A percentile compares a stretch with the other conserved stretches of the same genome.
Evolutionary conservation across 1,140 invertebrate genomes (phyloP).

Genomic region (Drosophila albomicans): DNA sequence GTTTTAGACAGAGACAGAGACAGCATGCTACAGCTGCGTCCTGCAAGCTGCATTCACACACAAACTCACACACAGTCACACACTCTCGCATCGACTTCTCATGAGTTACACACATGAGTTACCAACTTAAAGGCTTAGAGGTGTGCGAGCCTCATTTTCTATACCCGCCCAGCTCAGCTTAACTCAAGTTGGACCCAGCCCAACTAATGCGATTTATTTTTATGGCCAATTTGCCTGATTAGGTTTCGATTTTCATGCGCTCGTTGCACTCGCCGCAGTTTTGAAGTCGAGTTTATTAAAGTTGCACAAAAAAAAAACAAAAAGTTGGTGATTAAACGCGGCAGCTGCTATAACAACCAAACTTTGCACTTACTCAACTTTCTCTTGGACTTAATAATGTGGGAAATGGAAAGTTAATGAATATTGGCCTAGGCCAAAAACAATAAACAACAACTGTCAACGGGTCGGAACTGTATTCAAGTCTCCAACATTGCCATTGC

Average conservation of each 20-base stretch:
- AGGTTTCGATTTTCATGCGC: conserved; percentile 80
- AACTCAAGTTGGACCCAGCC: neutral
- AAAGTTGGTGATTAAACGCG: conserved; percentile 35
- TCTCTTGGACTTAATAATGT: conserved; percentile 48
- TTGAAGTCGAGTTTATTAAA: conserved; percentile 59
- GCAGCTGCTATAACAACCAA: conserved; percentile 8
- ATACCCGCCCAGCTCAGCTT: conserved; percentile 2
- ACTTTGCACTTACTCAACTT: conserved; percentile 45
- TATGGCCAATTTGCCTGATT: conserved; percentile 83
- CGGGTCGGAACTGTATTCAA: neutral
- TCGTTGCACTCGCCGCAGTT: conserved; percentile 58
- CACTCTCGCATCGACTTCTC: neutral
- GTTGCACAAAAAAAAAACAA: conserved; percentile 47
- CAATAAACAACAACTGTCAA: conserved; percentile 9
- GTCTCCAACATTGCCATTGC: neutral
- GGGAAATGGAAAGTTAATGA: conserved; percentile 59
- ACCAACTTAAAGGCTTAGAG: conserved; percentile 73
- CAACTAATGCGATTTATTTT: conserved; percentile 81
- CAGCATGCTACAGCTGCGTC: conserved; percentile 3
- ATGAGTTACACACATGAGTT: conserved; percentile 56
- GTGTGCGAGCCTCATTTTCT: conserved; percentile 50
- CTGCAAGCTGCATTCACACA: conserved; percentile 35
- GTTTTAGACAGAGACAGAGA: conserved; percentile 10
- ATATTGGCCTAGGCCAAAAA: conserved; percentile 43
- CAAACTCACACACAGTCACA: conserved; percentile 6